Evolutionary conservation across 2,113 vertebrate species (phyloP), one percentile per base, ranked within the genome.

Genomic region (Tyrannus savana): DNA sequence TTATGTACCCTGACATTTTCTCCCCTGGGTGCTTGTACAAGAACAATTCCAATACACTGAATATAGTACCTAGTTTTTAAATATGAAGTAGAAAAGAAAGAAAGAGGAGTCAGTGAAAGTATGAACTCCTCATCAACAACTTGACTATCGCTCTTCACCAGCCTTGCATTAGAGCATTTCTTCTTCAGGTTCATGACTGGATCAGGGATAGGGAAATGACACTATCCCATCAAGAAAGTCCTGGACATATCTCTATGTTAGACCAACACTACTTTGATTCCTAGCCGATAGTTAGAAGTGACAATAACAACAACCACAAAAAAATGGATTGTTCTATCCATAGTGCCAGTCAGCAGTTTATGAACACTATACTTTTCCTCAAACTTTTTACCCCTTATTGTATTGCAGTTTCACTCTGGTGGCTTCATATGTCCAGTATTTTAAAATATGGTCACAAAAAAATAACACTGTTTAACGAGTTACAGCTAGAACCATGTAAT

Each of bases 341-440:
- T 59, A 71, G 74, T 83, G 63, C 79, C 74, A 96, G 77, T 87
- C 95, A 95, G 95, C 93, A 97, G 83, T 92, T 93, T 91, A 89
- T 50, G 93, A 96, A 89, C 50, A 82, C 47, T 60, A 69, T 55
- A 63, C 7, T 95, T 95, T 84, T 75, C 52, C 76, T 78, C 49
- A 95, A 95, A 27, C n/a, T 77, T 85, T 87, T 94, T 85, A 64
- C 53, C 50, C 69, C 59, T 35, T 87, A 90, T 91, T 95, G 63
- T 95, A 90, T 96, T 96, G 89, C 80, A 69, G 4, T 12, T 84
- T 85, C 42, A 56, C 28, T 46, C 33, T 84, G 81, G 50, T 62
- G 73, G 59, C 53, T 96, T 93, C 78, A n/a, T 89, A 96, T 91
- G 85, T 80, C 66, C 85, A 81, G 42, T 81, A 93, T 85, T 83